These are phyloP conservation scores for Sarcophaga subvicina DNA, from an alignment of 2,888 invertebrate species.

Conservation along the genomic window DNA sequence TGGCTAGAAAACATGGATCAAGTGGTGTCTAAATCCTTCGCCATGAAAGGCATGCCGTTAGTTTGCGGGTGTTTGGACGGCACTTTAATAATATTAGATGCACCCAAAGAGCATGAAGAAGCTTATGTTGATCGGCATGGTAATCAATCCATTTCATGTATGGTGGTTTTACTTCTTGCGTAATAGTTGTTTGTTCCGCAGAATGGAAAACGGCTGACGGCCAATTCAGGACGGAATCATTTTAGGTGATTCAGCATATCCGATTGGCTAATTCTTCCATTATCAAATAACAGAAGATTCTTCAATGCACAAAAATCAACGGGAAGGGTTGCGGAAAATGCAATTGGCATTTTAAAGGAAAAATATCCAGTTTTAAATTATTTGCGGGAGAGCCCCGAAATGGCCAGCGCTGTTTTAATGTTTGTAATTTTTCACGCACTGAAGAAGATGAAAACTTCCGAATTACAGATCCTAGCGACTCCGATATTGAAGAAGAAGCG, in stretches of 20 bases:
- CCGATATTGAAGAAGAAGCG: conserved; percentile 17
- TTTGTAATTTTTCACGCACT: conserved; percentile 8
- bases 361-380: not conserved
- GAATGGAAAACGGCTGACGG: conserved; percentile 4
- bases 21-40: no score
- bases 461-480: conserved; percentile 18
- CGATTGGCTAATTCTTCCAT: conserved; percentile 12
- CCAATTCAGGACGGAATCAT: conserved; percentile 10
- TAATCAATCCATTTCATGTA: no score
- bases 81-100: no score
- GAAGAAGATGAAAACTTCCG: conserved; percentile 1
- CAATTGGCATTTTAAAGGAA: conserved; percentile 8
- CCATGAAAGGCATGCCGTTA: no score
- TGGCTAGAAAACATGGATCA: no score
- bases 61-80: no score
- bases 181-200: no score
- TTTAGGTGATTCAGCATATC: not conserved
- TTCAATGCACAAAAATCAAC: not conserved
- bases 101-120: no score
- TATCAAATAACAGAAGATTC: conserved; percentile 17
- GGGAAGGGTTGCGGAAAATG: not conserved
- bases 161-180: no score
- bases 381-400: conserved; percentile 19
- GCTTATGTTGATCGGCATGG: no score
- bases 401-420: conserved; percentile 5